phyloP scores from a whole-genome alignment of 2,888 invertebrate genomes.

The Gibbula magus region DNA sequence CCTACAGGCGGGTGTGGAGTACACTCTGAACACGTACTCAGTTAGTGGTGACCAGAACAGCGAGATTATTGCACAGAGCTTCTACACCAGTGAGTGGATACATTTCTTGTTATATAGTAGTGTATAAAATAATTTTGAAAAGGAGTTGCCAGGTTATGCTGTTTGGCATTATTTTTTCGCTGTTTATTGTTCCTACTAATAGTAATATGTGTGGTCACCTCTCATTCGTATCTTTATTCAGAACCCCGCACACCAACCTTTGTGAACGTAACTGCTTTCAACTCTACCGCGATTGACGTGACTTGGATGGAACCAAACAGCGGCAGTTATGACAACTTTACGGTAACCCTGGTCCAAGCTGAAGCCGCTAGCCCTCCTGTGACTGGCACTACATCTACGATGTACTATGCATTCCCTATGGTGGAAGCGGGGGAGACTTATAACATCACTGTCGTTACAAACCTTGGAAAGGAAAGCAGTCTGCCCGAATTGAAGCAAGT shows the following conservation, averaged over 20 bases:
- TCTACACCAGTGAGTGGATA: constrained; percentile 43
- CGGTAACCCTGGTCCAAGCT: constrained; percentile 43
- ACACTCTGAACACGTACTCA: constrained; percentile 50
- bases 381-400: background rate
- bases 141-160: no score
- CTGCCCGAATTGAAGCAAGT: constrained; percentile 31
- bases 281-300: constrained; percentile 44
- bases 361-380: constrained; percentile 30
- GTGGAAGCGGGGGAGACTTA: constrained; percentile 45
- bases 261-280: constrained; percentile 39
- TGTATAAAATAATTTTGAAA: no score
- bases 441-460: constrained; percentile 42
- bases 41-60: constrained; percentile 42
- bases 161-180: no score
- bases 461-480: constrained; percentile 42
- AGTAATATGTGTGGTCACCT: no score
- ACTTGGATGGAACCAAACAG: constrained; percentile 49
- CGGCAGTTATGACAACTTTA: constrained; percentile 54
- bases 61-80: constrained; percentile 7
- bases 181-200: no score
- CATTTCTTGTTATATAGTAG: background rate
- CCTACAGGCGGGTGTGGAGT: constrained; percentile 51
- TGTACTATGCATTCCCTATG: constrained; percentile 14
- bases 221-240: background rate
- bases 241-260: constrained; percentile 51